Evolutionary conservation across 2,888 invertebrate genomes (phyloP).

Genomic region (Drosophila emarginata): DNA sequence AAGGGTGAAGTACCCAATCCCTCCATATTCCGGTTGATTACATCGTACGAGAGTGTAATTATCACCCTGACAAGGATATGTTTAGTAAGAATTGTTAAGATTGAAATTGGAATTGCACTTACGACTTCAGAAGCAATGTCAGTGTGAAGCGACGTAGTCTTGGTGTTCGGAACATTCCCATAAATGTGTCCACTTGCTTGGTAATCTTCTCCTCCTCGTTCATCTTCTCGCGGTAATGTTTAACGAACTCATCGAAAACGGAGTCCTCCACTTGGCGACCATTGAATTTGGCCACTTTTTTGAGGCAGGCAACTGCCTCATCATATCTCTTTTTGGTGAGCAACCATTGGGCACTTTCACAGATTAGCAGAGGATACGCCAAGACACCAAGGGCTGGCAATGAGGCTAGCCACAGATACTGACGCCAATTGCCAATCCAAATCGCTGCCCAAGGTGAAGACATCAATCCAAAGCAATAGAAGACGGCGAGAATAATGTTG

Average conservation of each 20-base stretch:
- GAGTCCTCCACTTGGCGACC: conserved; percentile 81
- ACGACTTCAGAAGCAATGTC: conserved; percentile 85
- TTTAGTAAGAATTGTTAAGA: rapidly evolving
- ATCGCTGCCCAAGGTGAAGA: conserved; percentile 83
- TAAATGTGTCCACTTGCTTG: conserved; percentile 77
- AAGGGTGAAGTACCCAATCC: conserved; percentile 84
- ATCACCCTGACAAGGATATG: conserved; percentile 83
- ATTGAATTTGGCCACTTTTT: conserved; percentile 84
- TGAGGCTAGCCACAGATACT: conserved; percentile 83
- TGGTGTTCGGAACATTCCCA: conserved; percentile 84
- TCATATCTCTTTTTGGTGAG: conserved; percentile 83
- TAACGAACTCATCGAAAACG: conserved; percentile 82
- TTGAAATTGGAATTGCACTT: conserved; percentile 63
- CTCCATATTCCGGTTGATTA: conserved; percentile 84
- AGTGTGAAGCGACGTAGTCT: conserved; percentile 84
- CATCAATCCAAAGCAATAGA: conserved; percentile 84
- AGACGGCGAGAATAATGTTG: conserved; percentile 84
- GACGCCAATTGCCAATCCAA: conserved; percentile 83
- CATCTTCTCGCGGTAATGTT: conserved; percentile 71
- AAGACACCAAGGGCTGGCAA: conserved; percentile 83
- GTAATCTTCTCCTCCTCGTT: conserved; percentile 51
- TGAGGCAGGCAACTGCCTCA: conserved; percentile 83
- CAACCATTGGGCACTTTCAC: conserved; percentile 86
- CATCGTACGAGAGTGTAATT: conserved; percentile 85
- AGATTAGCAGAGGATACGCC: conserved; percentile 83